Conservation (phyloP, 2,888 invertebrate species). For the Cylloceria caligata region DNA sequence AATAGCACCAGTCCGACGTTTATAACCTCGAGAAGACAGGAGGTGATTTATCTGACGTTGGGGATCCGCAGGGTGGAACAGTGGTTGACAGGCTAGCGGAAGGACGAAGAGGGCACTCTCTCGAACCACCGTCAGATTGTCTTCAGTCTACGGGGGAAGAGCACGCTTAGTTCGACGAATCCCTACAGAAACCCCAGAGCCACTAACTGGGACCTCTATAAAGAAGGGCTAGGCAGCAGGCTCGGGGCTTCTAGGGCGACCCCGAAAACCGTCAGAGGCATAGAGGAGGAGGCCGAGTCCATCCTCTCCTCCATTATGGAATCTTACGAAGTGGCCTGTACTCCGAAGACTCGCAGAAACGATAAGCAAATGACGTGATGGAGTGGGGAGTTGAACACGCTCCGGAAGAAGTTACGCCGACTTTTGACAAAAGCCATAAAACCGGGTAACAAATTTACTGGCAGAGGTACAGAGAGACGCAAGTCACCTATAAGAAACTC, state of each 20-base stretch:
- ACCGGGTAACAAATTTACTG: conserved; percentile 30
- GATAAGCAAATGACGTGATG: conserved; percentile 48
- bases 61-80: not conserved
- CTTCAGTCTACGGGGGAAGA: not conserved
- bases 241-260: not conserved
- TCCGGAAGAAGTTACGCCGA: not conserved
- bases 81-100: conserved; percentile 26
- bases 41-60: conserved; percentile 45
- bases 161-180: not conserved
- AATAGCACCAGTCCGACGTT: conserved; percentile 56
- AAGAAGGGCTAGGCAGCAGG: conserved; percentile 25
- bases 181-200: conserved; percentile 16
- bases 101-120: conserved; percentile 38
- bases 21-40: conserved; percentile 18
- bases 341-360: not conserved
- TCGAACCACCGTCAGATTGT: conserved; percentile 43
- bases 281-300: conserved; percentile 31
- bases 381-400: conserved; percentile 36
- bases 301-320: conserved; percentile 15
- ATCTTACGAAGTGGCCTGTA: conserved; percentile 49
- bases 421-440: conserved; percentile 46
- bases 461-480: not conserved
- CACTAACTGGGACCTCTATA: not conserved
- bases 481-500: conserved; percentile 34
- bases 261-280: conserved; percentile 20